Conservation (phyloP, 2,888 invertebrate genomes). For the Eremobia ochroleuca region DNA sequence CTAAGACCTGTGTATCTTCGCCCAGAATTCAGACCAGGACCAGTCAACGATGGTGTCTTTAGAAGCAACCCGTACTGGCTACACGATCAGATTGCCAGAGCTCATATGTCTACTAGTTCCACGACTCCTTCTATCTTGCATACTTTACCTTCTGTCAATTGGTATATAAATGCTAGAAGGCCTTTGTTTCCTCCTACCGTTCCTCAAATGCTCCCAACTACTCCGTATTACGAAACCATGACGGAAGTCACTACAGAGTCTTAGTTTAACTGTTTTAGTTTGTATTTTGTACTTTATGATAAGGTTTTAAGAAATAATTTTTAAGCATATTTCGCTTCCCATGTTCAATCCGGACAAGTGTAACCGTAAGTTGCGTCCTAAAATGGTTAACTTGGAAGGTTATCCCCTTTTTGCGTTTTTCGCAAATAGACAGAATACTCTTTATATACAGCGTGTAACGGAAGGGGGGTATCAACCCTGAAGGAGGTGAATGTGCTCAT, state of each 20-base stretch:
- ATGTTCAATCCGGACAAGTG: not conserved
- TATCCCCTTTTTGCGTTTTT: not conserved
- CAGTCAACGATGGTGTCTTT: constrained; percentile 68
- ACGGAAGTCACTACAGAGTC: not conserved
- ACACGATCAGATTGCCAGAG: constrained; percentile 56
- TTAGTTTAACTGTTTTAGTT: constrained; percentile 1
- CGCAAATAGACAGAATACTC: not conserved
- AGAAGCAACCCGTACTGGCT: constrained; percentile 63
- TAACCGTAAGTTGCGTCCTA: not conserved
- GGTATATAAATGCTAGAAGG: not conserved
- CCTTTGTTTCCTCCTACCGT: not conserved
- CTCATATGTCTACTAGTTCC: constrained; percentile 29
- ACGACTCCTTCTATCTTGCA: not conserved
- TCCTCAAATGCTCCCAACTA: not conserved
- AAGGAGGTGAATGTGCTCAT: no score
- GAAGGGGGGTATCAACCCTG: no score
- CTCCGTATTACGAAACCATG: constrained; percentile 1
- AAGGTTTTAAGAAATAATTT: not conserved
- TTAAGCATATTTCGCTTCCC: not conserved
- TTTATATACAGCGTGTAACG: no score
- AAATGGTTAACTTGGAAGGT: not conserved
- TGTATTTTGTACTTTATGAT: constrained; percentile 17
- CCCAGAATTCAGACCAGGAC: constrained; percentile 60
- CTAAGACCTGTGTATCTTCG: constrained; percentile 80
- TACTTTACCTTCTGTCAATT: constrained; percentile 5